These are phyloP conservation scores for Ectropis grisescens DNA, from an alignment of 1,140 invertebrate genomes.

Conservation along the genomic window DNA sequence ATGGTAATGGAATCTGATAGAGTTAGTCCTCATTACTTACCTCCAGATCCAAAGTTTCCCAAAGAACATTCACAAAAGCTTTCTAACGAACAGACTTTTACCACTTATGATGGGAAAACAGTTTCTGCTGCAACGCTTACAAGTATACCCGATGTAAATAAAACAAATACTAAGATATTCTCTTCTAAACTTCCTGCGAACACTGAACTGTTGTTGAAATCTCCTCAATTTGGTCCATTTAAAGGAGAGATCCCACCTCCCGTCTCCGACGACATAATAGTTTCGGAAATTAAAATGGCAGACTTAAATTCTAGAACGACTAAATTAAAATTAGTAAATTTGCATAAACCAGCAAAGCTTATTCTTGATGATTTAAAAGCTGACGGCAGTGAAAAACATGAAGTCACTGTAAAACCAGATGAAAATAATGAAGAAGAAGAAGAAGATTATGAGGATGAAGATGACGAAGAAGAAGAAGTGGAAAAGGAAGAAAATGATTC, in stretches of 20 bases:
- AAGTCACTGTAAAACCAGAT: constrained; percentile 10
- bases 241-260: constrained; percentile 77
- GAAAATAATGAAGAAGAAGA: constrained; percentile 8
- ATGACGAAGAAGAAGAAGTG: constrained; percentile 13
- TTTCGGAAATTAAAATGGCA: constrained; percentile 11
- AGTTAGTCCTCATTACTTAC: constrained; percentile 77
- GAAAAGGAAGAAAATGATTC: constrained; percentile 18
- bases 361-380: constrained; percentile 22
- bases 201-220: constrained; percentile 72
- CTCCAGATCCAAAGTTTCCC: constrained; percentile 67
- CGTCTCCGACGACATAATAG: constrained; percentile 35
- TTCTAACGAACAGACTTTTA: constrained; percentile 68
- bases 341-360: constrained; percentile 16
- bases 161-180: constrained; percentile 44
- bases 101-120: constrained; percentile 81
- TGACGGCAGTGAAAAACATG: constrained; percentile 35
- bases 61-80: constrained; percentile 57
- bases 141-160: constrained; percentile 67
- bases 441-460: constrained; percentile 13
- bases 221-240: constrained; percentile 79
- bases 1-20: constrained; percentile 79
- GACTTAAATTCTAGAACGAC: constrained; percentile 21
- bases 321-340: constrained; percentile 37
- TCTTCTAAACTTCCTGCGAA: constrained; percentile 71
- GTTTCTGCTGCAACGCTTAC: constrained; percentile 75